Percentiles rank a stretch among this genome's conserved stretches.
These are phyloP conservation scores for Chaetodon auriga DNA, from an alignment of 2,113 vertebrate genomes.

Conservation along the genomic window DNA sequence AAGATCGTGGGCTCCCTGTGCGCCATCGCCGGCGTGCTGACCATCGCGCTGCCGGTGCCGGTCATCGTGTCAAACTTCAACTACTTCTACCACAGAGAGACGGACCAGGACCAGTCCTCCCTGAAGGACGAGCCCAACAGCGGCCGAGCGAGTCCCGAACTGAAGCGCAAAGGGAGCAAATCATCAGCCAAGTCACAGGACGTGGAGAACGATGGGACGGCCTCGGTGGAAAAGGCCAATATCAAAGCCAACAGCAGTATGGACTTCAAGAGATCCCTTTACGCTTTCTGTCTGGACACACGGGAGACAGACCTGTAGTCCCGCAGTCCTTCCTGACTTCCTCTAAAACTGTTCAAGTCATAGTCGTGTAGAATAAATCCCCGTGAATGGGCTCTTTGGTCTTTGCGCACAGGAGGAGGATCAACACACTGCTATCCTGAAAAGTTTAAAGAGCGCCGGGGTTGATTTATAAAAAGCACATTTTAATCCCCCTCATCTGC, in stretches of 20 bases:
- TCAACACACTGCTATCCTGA: constrained; percentile 61
- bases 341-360: background rate
- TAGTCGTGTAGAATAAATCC: constrained; percentile 51
- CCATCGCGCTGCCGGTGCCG: constrained; percentile 96
- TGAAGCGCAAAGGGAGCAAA: constrained; percentile 84
- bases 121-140: constrained; percentile 89
- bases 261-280: constrained; percentile 92
- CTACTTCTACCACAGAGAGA: constrained; percentile 98
- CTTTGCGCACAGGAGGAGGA: constrained; percentile 57
- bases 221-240: constrained; percentile 87
- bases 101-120: constrained; percentile 91
- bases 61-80: constrained; percentile 99
- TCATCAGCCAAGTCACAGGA: constrained; percentile 86
- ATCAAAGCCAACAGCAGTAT: constrained; percentile 92
- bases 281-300: constrained; percentile 93
- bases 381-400: constrained; percentile 56
- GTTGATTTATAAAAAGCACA: constrained; percentile 68
- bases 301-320: constrained; percentile 93
- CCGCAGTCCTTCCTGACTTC: too few relatives aligned
- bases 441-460: constrained; percentile 59
- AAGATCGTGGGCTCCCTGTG: constrained; percentile 97
- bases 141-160: constrained; percentile 79
- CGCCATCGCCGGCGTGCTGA: constrained; percentile 95
- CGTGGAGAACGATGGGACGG: constrained; percentile 84
- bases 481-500: constrained; percentile 61